Evolutionary conservation across 1,140 invertebrate species (phyloP).

Genomic region (Caerostris extrusa): DNA sequence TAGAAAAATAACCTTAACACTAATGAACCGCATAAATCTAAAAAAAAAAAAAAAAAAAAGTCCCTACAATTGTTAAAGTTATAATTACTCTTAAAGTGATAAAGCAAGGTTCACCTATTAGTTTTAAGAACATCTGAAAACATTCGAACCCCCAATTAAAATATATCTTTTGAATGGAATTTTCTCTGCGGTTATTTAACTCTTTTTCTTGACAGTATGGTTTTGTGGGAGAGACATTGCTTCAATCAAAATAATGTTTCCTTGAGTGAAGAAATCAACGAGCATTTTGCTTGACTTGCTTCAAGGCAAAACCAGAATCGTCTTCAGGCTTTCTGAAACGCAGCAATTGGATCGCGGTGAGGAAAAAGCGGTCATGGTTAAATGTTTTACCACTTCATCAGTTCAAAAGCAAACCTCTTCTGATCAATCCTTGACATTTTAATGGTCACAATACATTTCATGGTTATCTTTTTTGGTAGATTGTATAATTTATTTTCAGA

Average conservation of each 20-base stretch:
- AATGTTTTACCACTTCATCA: slow-evolving; percentile 54
- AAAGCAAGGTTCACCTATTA: background rate
- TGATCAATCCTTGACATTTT: slow-evolving; percentile 68
- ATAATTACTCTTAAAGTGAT: background rate
- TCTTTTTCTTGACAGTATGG: background rate
- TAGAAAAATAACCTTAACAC: too few species aligned
- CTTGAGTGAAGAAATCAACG: slow-evolving; percentile 38
- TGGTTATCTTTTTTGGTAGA: background rate
- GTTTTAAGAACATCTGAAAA: background rate
- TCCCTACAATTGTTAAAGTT: too few species aligned
- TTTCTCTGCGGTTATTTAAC: too few species aligned
- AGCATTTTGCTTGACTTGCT: background rate
- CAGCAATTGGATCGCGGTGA: slow-evolving; percentile 16
- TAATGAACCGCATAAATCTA: too few species aligned
- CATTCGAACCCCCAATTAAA: background rate
- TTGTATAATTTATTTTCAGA: background rate
- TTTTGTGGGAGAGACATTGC: background rate
- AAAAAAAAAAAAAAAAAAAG: too few species aligned
- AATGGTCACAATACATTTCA: slow-evolving; percentile 28
- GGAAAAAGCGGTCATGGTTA: slow-evolving; percentile 64
- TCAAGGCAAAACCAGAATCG: slow-evolving; percentile 4
- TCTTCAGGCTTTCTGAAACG: slow-evolving; percentile 17
- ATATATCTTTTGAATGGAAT: background rate
- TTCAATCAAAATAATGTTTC: slow-evolving; percentile 14
- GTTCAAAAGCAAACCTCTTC: slow-evolving; percentile 39